Conservation (phyloP, 2,888 invertebrate species). For the Balanococcus diminutus region DNA sequence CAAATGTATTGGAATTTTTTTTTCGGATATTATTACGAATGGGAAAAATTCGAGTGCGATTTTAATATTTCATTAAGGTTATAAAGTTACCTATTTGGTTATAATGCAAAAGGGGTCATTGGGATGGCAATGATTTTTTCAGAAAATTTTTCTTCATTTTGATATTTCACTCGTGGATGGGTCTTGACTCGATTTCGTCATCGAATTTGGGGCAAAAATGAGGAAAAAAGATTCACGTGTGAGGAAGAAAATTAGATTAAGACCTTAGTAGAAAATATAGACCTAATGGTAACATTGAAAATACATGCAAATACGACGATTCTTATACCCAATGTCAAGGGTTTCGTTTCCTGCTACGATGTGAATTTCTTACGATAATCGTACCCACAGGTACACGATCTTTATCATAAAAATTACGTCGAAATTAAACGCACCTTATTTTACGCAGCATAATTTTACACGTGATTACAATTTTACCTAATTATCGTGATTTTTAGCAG, state of each 20-base stretch:
- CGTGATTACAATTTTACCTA: not conserved
- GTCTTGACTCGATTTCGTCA: too few relatives aligned
- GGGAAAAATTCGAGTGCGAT: not conserved
- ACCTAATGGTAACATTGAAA: not conserved
- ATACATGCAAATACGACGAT: not conserved
- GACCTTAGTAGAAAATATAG: too few relatives aligned
- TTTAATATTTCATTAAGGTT: slow-evolving; percentile 26
- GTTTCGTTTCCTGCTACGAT: not conserved
- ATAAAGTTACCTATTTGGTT: not conserved
- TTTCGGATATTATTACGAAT: not conserved
- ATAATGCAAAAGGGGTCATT: not conserved
- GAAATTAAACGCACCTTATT: too few relatives aligned
- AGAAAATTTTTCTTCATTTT: not conserved
- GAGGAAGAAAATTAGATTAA: too few relatives aligned
- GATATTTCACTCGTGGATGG: not conserved
- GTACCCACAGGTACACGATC: too few relatives aligned
- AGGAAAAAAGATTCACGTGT: too few relatives aligned
- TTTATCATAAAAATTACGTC: too few relatives aligned
- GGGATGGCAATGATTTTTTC: not conserved
- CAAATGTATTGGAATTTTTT: not conserved
- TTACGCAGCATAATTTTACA: not conserved
- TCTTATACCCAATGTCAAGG: not conserved
- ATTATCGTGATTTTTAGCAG: not conserved
- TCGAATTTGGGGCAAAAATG: too few relatives aligned
- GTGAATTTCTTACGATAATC: not conserved